Evolutionary conservation across 2,888 invertebrate genomes (phyloP).

Genomic region (Nyleta sp.): DNA sequence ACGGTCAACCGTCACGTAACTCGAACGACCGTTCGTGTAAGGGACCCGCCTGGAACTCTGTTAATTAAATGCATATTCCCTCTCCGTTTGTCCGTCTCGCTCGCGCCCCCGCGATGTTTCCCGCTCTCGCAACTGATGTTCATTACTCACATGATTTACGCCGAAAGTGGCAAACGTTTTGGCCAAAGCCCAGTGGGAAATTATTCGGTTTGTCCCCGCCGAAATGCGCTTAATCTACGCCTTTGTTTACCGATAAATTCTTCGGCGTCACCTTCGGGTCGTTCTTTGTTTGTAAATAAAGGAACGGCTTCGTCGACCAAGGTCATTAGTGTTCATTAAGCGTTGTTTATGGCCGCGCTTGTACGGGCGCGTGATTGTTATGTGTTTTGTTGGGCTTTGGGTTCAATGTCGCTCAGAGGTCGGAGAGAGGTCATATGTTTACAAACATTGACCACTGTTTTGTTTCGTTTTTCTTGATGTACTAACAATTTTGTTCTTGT

Average conservation of each 20-base stretch:
- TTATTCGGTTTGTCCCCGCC: constrained; percentile 32
- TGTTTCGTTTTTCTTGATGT: too few relatives aligned
- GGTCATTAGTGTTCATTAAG: too few relatives aligned
- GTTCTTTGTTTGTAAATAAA: too few relatives aligned
- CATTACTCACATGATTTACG: constrained; percentile 62
- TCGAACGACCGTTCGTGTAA: constrained; percentile 40
- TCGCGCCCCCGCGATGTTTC: constrained; percentile 27
- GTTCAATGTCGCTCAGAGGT: too few relatives aligned
- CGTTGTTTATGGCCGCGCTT: too few relatives aligned
- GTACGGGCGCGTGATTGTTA: too few relatives aligned
- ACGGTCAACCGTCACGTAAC: constrained; percentile 64
- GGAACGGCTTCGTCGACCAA: too few relatives aligned
- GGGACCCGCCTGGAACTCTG: constrained; percentile 56
- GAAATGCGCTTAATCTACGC: constrained; percentile 9
- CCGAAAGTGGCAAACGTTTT: constrained; percentile 49
- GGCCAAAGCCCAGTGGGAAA: constrained; percentile 40
- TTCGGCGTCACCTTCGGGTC: background rate
- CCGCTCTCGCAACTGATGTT: constrained; percentile 42
- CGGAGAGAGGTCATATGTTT: too few relatives aligned
- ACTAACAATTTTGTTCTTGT: too few relatives aligned
- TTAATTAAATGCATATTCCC: constrained; percentile 61
- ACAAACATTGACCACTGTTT: too few relatives aligned
- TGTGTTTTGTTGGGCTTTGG: too few relatives aligned
- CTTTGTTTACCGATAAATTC: constrained; percentile 31
- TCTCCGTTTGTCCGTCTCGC: constrained; percentile 23